These are phyloP conservation scores for Darwinula stevensoni DNA, from an alignment of 2,888 invertebrate genomes.

Conservation along the genomic window DNA sequence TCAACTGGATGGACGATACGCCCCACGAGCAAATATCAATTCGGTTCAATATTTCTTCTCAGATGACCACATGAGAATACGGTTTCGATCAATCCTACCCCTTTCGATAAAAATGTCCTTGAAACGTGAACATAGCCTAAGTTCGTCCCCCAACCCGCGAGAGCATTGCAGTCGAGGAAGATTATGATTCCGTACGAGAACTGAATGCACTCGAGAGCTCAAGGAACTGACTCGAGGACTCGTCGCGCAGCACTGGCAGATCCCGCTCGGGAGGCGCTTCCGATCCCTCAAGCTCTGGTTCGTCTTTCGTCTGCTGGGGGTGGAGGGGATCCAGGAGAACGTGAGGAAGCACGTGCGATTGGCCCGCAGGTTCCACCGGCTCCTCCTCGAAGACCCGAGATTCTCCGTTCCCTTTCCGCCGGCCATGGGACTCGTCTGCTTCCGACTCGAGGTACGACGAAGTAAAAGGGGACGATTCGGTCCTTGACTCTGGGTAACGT, in stretches of 20 bases:
- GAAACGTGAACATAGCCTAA: too few species aligned
- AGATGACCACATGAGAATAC: too few species aligned
- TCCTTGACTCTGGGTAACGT: constrained; percentile 14
- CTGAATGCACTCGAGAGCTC: too few species aligned
- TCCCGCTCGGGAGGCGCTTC: constrained; percentile 56
- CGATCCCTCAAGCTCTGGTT: constrained; percentile 82
- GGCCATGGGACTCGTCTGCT: constrained; percentile 72
- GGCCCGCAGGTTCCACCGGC: constrained; percentile 42
- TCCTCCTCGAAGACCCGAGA: constrained; percentile 33
- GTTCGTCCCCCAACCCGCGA: too few species aligned
- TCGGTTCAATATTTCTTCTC: too few species aligned
- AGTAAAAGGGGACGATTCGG: too few species aligned
- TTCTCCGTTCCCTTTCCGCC: constrained; percentile 61
- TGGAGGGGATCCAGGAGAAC: constrained; percentile 40
- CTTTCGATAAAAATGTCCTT: too few species aligned
- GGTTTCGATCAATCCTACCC: too few species aligned
- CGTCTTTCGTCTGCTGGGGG: constrained; percentile 49
- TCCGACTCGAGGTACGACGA: constrained; percentile 41
- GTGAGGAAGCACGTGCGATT: constrained; percentile 40
- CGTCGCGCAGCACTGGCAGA: constrained; percentile 41
- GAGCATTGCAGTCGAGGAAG: too few species aligned
- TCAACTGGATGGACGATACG: too few species aligned
- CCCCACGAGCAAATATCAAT: too few species aligned
- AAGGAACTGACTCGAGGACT: not conserved
- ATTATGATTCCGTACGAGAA: too few species aligned